Percentiles rank a stretch among this genome's conserved stretches.
These are phyloP conservation scores for Melitaea cinxia DNA, from an alignment of 1,140 invertebrate genomes.

Conservation along the genomic window DNA sequence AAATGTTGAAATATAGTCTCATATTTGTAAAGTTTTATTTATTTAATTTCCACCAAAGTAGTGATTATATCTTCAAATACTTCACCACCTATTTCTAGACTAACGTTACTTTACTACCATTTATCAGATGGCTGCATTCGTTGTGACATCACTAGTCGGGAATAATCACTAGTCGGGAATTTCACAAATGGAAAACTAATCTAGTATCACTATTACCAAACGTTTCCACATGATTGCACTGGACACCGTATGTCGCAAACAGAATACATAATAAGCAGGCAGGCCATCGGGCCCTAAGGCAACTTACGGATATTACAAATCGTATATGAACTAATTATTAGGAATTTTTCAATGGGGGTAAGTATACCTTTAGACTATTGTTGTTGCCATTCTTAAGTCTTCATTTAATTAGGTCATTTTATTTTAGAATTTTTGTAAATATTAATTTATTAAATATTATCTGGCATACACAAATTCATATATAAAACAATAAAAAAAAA, in stretches of 20 bases:
- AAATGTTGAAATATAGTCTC: too few relatives aligned
- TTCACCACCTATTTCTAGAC: too few relatives aligned
- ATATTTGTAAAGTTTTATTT: too few relatives aligned
- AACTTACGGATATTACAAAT: constrained; percentile 55
- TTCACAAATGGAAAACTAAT: constrained; percentile 47
- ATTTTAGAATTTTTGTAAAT: too few relatives aligned
- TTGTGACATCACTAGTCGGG: neutral
- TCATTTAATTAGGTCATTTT: too few relatives aligned
- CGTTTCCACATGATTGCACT: constrained; percentile 55
- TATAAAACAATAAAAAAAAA: neutral
- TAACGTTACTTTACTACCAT: neutral
- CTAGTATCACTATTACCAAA: constrained; percentile 50
- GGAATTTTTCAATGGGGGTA: constrained; percentile 2
- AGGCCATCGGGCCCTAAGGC: constrained; percentile 38
- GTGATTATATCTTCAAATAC: too few relatives aligned
- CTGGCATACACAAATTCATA: too few relatives aligned
- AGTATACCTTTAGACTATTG: neutral
- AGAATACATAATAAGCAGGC: constrained; percentile 51
- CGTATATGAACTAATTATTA: constrained; percentile 20
- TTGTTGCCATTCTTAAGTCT: too few relatives aligned
- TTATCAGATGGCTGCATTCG: neutral
- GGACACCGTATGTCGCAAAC: constrained; percentile 51
- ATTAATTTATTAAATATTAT: too few relatives aligned
- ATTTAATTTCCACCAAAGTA: too few relatives aligned
- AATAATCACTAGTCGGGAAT: constrained; percentile 28